Percentiles rank a stretch among this genome's conserved stretches.
These are phyloP conservation scores for Cladopsammia gracilis DNA, from an alignment of 64 coral and sea anemone genomes.

Conservation along the genomic window DNA sequence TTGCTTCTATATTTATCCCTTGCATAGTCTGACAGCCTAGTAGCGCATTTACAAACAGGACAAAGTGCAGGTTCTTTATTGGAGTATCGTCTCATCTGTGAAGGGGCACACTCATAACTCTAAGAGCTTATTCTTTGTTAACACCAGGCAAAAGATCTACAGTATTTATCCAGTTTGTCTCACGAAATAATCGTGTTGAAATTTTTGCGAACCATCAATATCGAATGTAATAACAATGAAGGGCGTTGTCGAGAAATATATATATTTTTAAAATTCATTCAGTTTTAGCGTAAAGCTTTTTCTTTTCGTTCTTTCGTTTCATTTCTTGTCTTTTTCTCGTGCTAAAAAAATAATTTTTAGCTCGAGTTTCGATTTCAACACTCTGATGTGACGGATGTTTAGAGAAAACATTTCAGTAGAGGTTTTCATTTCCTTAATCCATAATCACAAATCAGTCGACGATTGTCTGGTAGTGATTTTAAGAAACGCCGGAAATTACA, in stretches of 20 bases:
- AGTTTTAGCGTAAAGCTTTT: background rate
- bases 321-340: background rate
- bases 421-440: too few species aligned
- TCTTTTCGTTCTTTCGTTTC: background rate
- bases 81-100: background rate
- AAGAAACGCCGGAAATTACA: constrained; percentile 5
- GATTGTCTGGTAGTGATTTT: background rate
- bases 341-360: background rate
- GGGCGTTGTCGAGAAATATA: background rate
- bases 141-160: background rate
- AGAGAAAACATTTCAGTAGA: background rate
- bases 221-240: background rate
- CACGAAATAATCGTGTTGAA: background rate
- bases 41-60: background rate
- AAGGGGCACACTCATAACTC: background rate
- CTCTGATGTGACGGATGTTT: too few species aligned
- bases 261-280: background rate
- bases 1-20: background rate
- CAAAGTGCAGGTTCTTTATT: background rate
- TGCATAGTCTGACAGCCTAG: background rate
- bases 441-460: too few species aligned
- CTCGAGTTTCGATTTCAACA: too few species aligned
- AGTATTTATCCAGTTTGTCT: background rate
- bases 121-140: constrained; percentile 8
- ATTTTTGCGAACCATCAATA: background rate